Base-by-base conservation (phyloP, 2,797 vertebrate genomes). In the Liasis olivaceus region DNA sequence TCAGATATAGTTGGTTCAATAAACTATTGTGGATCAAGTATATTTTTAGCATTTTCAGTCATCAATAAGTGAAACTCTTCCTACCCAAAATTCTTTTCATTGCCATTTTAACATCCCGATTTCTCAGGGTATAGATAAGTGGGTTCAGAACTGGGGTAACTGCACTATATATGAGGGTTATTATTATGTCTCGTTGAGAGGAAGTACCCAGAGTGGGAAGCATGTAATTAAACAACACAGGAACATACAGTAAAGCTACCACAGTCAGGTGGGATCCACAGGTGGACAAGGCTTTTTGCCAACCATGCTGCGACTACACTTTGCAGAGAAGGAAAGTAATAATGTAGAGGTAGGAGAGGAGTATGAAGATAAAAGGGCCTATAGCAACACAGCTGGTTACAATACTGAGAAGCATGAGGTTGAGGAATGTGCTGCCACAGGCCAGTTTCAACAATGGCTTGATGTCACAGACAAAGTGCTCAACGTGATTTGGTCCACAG, bases 391-490 rank as follows among this genome's bases (percentile, higher is more conserved):
- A 94, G 1, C 96, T 95, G 1, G 95, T 96, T 66, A 96, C 92
- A 59, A 94, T 26, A 5, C 93, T 94, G 85, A 96, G 91, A 36
- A 97, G 92, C 84, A 66, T 54, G 2, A 95, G 95, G 28, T 96
- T 96, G n/a, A 96, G 92, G 7, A 64, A 4, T 24, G 91, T 96
- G 89, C 87, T 72, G n/a, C 89, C 58, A 77, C 96, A 96, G 2
- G 96, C 95, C 22, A 96, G 72, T 36, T 94, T 95, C 86, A 97
- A 89, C n/a, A 96, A 92, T 0, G 95, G 96, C 26, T 96, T 96
- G 47, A 96, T 95, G 42, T 97, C 96, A 17, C 95, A 97, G 62
- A 96, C 95, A 90, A 96, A 96, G 56, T 97, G 95, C 58, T 88
- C 93, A 77, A 97, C 92, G n/a, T 93, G 88, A 31, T 66, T 92